Percentiles rank a stretch among this genome's conserved stretches.
These are phyloP conservation scores for Papilio helenus DNA, from an alignment of 1,140 invertebrate genomes.

Conservation along the genomic window DNA sequence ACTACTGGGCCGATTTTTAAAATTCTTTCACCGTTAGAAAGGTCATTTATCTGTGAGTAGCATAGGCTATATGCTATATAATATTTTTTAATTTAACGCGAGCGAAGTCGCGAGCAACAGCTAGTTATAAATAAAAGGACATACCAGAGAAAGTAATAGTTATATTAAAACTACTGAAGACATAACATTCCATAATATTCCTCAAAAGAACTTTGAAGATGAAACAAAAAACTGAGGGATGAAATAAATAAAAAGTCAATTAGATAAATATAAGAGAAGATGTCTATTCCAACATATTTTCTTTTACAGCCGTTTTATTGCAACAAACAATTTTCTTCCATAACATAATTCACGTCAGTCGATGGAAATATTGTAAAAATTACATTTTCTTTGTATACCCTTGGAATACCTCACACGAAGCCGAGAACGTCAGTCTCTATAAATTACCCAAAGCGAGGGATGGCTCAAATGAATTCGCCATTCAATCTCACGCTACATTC, in stretches of 20 bases:
- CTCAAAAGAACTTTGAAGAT: too few species aligned
- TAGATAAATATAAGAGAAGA: neutral
- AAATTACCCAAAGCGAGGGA: conserved; percentile 66
- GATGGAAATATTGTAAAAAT: conserved; percentile 21
- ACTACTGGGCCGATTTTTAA: too few species aligned
- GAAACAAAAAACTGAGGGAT: neutral
- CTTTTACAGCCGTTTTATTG: neutral
- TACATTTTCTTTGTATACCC: conserved; percentile 20
- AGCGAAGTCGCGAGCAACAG: too few species aligned
- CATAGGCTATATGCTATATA: too few species aligned
- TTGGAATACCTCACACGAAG: conserved; percentile 47
- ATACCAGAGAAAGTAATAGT: too few species aligned
- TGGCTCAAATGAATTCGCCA: conserved; percentile 74
- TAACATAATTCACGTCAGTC: neutral
- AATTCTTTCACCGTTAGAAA: too few species aligned
- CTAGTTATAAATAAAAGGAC: too few species aligned
- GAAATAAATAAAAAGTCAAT: neutral
- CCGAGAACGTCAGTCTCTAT: conserved; percentile 59
- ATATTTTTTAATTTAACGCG: too few species aligned
- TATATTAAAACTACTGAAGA: too few species aligned
- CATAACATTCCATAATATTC: too few species aligned
- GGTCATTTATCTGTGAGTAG: too few species aligned
- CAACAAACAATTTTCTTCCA: conserved; percentile 4
- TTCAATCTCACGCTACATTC: conserved; percentile 79
- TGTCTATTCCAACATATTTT: neutral